phyloP scores from a whole-genome alignment of 2,888 invertebrate species.

The Metopia argyrocephala region DNA sequence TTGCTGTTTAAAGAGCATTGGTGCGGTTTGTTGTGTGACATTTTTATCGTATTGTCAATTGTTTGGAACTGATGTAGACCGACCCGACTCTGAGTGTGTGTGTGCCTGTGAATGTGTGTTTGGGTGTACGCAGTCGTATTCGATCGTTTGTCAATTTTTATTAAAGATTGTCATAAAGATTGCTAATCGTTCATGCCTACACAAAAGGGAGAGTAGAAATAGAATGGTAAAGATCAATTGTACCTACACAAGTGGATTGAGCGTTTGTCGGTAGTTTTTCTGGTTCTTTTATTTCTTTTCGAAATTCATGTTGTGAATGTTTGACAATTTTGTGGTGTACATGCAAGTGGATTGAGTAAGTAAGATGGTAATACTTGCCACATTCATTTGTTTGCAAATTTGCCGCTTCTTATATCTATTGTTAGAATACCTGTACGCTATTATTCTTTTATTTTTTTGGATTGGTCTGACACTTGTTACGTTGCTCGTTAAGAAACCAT shows the following conservation, averaged over 20 bases:
- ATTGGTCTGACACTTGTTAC: slow-evolving; percentile 56
- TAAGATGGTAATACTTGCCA: too few species aligned
- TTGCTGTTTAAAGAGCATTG: slow-evolving; percentile 70
- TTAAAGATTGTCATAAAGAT: slow-evolving; percentile 59
- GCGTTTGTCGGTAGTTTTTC: slow-evolving; percentile 14
- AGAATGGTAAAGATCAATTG: neutral
- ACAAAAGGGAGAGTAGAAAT: neutral
- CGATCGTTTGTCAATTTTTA: slow-evolving; percentile 47
- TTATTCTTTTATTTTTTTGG: slow-evolving; percentile 37
- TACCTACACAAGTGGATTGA: slow-evolving; percentile 10
- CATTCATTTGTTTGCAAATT: slow-evolving; percentile 53
- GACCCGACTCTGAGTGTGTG: too few species aligned
- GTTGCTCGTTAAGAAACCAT: slow-evolving; percentile 10
- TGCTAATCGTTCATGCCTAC: slow-evolving; percentile 59
- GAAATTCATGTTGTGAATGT: slow-evolving; percentile 43
- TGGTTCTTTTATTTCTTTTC: slow-evolving; percentile 20
- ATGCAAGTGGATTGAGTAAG: too few species aligned
- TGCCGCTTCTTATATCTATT: slow-evolving; percentile 32
- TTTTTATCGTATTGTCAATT: slow-evolving; percentile 76
- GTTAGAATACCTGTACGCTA: too few species aligned
- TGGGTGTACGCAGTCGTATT: slow-evolving; percentile 61
- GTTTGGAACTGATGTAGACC: too few species aligned
- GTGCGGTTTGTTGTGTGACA: slow-evolving; percentile 77
- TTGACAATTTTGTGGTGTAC: slow-evolving; percentile 56
- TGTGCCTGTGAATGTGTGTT: slow-evolving; percentile 12